Evolutionary conservation across 1,140 invertebrate genomes (phyloP).

Genomic region (Bombyx mori): DNA sequence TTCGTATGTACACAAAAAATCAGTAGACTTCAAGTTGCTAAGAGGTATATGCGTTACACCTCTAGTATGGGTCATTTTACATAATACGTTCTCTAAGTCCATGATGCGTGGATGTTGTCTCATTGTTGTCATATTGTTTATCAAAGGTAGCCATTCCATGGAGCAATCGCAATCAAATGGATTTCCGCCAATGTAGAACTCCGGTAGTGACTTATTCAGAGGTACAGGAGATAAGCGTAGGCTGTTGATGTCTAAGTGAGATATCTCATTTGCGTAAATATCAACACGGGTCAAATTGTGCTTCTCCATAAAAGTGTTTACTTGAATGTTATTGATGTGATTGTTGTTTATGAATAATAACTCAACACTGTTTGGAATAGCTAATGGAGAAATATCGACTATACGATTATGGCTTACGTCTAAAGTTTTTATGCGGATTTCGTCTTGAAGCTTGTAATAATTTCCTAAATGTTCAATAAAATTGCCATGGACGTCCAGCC

Average conservation of each 20-base stretch:
- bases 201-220: conserved; percentile 79
- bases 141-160: conserved; percentile 91
- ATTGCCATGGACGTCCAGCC: conserved; percentile 91
- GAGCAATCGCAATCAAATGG: conserved; percentile 92
- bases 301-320: conserved; percentile 90
- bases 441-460: conserved; percentile 85
- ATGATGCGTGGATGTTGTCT: conserved; percentile 85
- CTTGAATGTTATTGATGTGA: conserved; percentile 82
- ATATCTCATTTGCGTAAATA: conserved; percentile 89
- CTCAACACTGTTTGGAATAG: conserved; percentile 89
- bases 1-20: conserved; percentile 92
- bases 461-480: conserved; percentile 87
- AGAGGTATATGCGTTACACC: conserved; percentile 78
- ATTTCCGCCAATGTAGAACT: conserved; percentile 91
- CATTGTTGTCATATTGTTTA: conserved; percentile 86
- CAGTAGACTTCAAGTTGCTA: conserved; percentile 76
- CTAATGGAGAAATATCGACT: conserved; percentile 82
- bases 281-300: conserved; percentile 87
- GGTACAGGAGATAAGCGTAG: conserved; percentile 81
- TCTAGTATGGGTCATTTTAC: conserved; percentile 83
- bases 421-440: conserved; percentile 84
- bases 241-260: conserved; percentile 85
- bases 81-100: conserved; percentile 89
- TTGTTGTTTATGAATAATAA: conserved; percentile 92
- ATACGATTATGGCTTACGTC: conserved; percentile 91